Evolutionary conservation across 1,140 invertebrate genomes (phyloP).

Genomic region (Drosophila ficusphila): DNA sequence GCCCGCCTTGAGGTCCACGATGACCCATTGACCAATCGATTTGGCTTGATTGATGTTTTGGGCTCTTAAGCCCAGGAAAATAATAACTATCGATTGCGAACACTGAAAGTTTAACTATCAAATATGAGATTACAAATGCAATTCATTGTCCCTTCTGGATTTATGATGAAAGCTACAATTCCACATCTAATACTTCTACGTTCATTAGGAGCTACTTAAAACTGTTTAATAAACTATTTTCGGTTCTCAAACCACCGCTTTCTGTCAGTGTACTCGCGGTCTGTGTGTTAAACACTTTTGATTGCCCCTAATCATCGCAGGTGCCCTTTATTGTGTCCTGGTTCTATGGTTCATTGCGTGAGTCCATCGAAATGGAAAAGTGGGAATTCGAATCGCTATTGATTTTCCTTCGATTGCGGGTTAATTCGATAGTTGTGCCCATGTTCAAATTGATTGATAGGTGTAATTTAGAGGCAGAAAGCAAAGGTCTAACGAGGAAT

Average conservation of each 20-base stretch:
- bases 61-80: not conserved
- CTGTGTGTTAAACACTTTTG: slow-evolving; percentile 63
- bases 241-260: no score
- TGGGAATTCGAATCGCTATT: slow-evolving; percentile 47
- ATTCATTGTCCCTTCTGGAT: no score
- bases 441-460: slow-evolving; percentile 65
- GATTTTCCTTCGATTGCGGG: slow-evolving; percentile 46
- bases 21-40: slow-evolving; percentile 58
- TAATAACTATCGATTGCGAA: slow-evolving; percentile 7
- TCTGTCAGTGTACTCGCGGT: not conserved
- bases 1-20: slow-evolving; percentile 14
- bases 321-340: slow-evolving; percentile 13
- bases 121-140: no score
- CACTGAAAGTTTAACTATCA: not conserved
- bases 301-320: slow-evolving; percentile 65
- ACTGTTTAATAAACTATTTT: not conserved
- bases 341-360: slow-evolving; percentile 26
- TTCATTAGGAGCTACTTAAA: no score
- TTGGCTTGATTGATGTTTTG: slow-evolving; percentile 51
- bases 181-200: no score
- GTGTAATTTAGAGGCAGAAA: slow-evolving; percentile 49
- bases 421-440: slow-evolving; percentile 30
- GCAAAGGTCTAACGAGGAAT: slow-evolving; percentile 22
- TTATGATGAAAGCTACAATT: no score
- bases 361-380: slow-evolving; percentile 23